These are phyloP conservation scores for Mus minutoides DNA, from an alignment of 2,797 vertebrate genomes.

Conservation along the genomic window DNA sequence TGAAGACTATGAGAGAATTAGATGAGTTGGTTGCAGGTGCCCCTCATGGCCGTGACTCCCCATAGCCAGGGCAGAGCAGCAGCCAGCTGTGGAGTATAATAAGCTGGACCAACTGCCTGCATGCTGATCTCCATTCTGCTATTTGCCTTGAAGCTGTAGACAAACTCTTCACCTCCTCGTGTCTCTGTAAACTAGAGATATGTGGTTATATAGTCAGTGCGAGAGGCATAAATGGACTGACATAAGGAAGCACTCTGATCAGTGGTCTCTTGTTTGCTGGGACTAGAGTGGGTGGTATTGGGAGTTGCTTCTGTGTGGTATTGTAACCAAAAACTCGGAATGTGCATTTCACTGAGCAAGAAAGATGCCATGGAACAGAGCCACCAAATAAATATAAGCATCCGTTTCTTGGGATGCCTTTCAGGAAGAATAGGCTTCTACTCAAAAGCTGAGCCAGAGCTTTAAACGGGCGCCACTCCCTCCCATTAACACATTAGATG, in stretches of 20 bases:
- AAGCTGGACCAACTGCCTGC: accelerated
- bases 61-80: neutral
- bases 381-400: neutral
- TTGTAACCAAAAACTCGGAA: neutral
- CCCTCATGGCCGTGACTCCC: accelerated
- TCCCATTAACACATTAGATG: neutral
- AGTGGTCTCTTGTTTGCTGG: neutral
- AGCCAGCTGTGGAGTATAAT: accelerated
- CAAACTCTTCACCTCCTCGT: neutral
- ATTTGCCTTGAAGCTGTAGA: neutral
- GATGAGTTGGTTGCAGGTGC: neutral
- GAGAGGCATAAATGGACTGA: neutral
- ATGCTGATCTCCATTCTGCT: neutral
- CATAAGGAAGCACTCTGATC: neutral
- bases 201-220: neutral
- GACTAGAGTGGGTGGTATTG: neutral
- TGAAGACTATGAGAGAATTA: neutral
- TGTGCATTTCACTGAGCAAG: neutral
- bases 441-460: neutral
- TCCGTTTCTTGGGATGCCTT: neutral
- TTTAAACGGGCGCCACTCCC: neutral
- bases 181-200: neutral
- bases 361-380: neutral
- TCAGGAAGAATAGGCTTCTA: neutral
- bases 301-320: neutral